phyloP scores from a whole-genome alignment of 1,140 invertebrate species.

The Caenorhabditis inopinata region DNA sequence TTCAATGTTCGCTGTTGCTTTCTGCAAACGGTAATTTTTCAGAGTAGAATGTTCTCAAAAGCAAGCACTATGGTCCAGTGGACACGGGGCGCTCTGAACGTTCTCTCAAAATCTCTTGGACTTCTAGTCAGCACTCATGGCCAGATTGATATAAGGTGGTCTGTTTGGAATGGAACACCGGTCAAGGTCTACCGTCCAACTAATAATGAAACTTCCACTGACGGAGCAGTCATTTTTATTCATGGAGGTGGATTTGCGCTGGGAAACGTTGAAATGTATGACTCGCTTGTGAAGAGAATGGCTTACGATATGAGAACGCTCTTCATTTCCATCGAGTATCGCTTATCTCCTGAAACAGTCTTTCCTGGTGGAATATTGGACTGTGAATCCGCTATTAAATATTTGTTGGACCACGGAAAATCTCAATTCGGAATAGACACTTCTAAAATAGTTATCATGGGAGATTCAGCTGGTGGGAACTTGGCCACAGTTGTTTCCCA shows the following conservation, averaged over 20 bases:
- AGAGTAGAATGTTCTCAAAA: conserved; percentile 25
- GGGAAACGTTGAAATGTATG: conserved; percentile 43
- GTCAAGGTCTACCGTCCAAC: conserved; percentile 53
- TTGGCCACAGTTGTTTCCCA: conserved; percentile 46
- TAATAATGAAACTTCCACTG: conserved; percentile 38
- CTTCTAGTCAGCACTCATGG: neutral
- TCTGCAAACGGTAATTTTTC: neutral
- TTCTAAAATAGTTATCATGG: conserved; percentile 42
- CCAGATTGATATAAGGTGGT: neutral
- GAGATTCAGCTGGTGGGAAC: conserved; percentile 51
- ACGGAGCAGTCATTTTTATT: conserved; percentile 60
- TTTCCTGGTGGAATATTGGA: conserved; percentile 46
- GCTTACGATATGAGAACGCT: conserved; percentile 13
- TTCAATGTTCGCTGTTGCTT: too few species aligned
- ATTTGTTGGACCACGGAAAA: neutral
- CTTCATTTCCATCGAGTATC: conserved; percentile 30
- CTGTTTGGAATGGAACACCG: conserved; percentile 26
- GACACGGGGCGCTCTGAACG: conserved; percentile 36
- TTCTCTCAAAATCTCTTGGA: neutral
- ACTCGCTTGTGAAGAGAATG: conserved; percentile 36
- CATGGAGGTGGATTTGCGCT: conserved; percentile 61
- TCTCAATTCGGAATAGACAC: conserved; percentile 11
- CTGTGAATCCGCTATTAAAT: conserved; percentile 40
- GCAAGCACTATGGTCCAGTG: conserved; percentile 37
- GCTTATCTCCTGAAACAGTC: conserved; percentile 18